These are phyloP conservation scores for Ptyas mucosa DNA, from an alignment of 2,113 vertebrate genomes.

Conservation along the genomic window DNA sequence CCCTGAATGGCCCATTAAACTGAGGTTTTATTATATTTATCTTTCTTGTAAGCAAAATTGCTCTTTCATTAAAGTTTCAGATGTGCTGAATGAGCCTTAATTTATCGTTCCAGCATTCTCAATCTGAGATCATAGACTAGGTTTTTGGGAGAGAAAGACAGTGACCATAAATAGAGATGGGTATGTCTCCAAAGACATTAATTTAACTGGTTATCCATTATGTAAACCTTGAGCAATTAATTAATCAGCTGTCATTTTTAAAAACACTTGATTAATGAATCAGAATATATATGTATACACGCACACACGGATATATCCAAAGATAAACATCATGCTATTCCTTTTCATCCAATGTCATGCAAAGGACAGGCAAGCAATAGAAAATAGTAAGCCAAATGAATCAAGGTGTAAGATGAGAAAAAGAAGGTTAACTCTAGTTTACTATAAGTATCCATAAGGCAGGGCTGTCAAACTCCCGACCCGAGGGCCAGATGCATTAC, in stretches of 20 bases:
- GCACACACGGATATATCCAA: neutral
- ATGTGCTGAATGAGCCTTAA: neutral
- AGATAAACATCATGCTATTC: neutral
- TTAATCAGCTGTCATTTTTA: conserved; percentile 42
- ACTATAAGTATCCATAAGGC: neutral
- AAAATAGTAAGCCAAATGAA: neutral
- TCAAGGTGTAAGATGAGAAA: neutral
- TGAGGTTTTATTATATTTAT: neutral
- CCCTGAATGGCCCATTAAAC: neutral
- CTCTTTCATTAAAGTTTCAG: conserved; percentile 18
- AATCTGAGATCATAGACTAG: accelerated
- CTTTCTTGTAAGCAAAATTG: conserved; percentile 10
- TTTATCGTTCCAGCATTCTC: conserved; percentile 23
- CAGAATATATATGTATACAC: neutral
- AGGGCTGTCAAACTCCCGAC: too few relatives aligned
- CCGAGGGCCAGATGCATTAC: too few relatives aligned
- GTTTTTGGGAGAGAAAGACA: neutral
- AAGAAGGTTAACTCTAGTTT: neutral
- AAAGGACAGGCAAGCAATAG: neutral
- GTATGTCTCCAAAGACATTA: neutral
- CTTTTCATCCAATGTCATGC: neutral
- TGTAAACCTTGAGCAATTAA: conserved; percentile 39
- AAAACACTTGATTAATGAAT: conserved; percentile 54
- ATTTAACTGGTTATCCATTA: conserved; percentile 29
- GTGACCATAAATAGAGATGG: conserved; percentile 20